Evolutionary conservation across 2,113 vertebrate genomes (phyloP), one percentile per base, ranked within the genome.

Genomic region (Erinaceus europaeus): DNA sequence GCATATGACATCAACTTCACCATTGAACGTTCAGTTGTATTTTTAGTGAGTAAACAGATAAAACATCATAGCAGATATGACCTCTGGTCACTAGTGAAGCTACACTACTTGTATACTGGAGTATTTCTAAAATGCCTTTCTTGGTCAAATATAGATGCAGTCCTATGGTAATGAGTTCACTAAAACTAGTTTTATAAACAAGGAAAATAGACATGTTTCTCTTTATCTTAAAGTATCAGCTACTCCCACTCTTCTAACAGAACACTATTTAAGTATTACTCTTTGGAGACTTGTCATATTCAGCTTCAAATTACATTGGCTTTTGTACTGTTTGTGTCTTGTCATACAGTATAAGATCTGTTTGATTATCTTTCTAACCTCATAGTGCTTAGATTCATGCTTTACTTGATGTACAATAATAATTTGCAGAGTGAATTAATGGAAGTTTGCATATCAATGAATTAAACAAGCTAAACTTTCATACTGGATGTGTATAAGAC

Each of bases 381-480:
- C 69, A 14, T 36, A 67, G 53, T 77, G 61, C 79, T 85, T 87
- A 44, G 23, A 20, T 53, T 17, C 20, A 48, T 44, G 4, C 21
- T 32, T 88, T 80, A 65, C 59, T 89, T n/a, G 20, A 69, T 67
- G 8, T 25, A 52, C 8, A 82, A 64, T 81, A 80, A 55, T 59
- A 64, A 53, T 77, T 46, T 89, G 40, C 46, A 67, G 67, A 44
- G 29, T 77, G 42, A 91, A 90, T 78, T 89, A 74, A 42, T 79
- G 42, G 68, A 78, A 88, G 74, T 68, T 72, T 81, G 73, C 34
- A 55, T 82, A 81, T 77, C 82, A 87, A 40, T 81, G 61, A 92
- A 78, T 89, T 84, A 81, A 94, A 67, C 80, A 86, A 94, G 53
- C 42, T 69, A 84, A 46, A 20, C 73, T 90, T 93, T 90, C 71